Percentiles rank a stretch among this genome's conserved stretches.
Conservation (phyloP, 2,113 vertebrate genomes). For the Limanda limanda region DNA sequence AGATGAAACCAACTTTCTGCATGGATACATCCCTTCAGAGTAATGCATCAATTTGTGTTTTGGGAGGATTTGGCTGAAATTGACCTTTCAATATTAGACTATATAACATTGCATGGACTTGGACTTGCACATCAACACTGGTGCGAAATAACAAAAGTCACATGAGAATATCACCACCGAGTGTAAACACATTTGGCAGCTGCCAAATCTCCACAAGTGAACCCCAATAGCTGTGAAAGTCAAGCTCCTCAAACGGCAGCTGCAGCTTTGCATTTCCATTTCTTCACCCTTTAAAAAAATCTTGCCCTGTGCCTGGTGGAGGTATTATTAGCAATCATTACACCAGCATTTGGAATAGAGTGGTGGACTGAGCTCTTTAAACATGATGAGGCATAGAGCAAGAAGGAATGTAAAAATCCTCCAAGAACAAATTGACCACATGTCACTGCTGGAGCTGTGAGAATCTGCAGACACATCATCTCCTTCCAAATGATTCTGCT, state of each 20-base stretch:
- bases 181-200: not conserved
- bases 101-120: not conserved
- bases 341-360: constrained; percentile 15
- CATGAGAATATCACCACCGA: not conserved
- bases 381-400: not conserved
- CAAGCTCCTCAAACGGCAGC: constrained; percentile 17
- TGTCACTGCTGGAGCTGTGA: not conserved
- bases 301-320: constrained; percentile 4
- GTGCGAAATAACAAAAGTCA: constrained; percentile 9
- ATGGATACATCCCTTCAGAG: too few species aligned
- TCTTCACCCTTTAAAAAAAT: constrained; percentile 39
- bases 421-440: not conserved
- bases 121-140: not conserved
- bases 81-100: not conserved
- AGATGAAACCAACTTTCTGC: too few species aligned
- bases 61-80: not conserved
- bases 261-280: constrained; percentile 45
- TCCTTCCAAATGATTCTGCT: not conserved
- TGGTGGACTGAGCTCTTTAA: not conserved
- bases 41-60: not conserved
- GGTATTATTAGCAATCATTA: constrained; percentile 52
- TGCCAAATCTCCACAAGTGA: constrained; percentile 1
- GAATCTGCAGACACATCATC: constrained; percentile 27
- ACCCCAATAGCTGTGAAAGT: not conserved
- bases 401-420: not conserved